Conservation (phyloP, 2,888 invertebrate species). For the Orchestes rusci region DNA sequence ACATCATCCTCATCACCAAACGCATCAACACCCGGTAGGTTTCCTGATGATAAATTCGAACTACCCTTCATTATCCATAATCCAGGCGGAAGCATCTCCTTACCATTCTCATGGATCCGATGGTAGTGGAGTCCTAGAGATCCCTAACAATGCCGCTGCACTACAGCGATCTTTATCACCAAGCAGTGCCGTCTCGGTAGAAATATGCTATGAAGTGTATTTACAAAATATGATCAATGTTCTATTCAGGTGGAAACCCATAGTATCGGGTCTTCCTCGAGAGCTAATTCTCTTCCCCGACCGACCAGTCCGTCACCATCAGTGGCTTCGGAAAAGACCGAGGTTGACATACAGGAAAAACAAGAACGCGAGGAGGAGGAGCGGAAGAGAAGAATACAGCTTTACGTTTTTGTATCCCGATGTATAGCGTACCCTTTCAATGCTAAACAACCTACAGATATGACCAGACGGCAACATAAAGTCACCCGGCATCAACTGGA, state of each 20-base stretch:
- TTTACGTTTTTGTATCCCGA: conserved; percentile 97
- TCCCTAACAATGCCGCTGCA: conserved; percentile 41
- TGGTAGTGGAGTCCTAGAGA: conserved; percentile 37
- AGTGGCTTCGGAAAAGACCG: conserved; percentile 75
- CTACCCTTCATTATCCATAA: conserved; percentile 6
- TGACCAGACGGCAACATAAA: conserved; percentile 93
- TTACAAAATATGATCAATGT: too few species aligned
- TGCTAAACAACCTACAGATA: conserved; percentile 97
- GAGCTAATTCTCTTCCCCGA: conserved; percentile 63
- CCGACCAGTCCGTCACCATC: conserved; percentile 89
- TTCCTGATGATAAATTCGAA: not conserved
- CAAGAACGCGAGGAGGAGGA: conserved; percentile 96
- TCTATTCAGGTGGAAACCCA: conserved; percentile 56
- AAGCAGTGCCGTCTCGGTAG: conserved; percentile 51
- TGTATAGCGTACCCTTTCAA: conserved; percentile 99
- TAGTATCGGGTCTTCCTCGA: conserved; percentile 53
- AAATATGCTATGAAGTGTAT: too few species aligned
- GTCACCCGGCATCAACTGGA: conserved; percentile 94
- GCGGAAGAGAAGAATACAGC: conserved; percentile 85
- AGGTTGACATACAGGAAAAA: conserved; percentile 78
- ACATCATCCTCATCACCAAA: conserved; percentile 45
- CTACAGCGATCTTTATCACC: conserved; percentile 50
- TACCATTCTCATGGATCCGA: conserved; percentile 38
- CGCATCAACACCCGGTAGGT: conserved; percentile 38
- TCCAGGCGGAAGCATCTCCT: conserved; percentile 41